phyloP scores from a whole-genome alignment of 2,797 vertebrate genomes.

The Esox lucius region DNA sequence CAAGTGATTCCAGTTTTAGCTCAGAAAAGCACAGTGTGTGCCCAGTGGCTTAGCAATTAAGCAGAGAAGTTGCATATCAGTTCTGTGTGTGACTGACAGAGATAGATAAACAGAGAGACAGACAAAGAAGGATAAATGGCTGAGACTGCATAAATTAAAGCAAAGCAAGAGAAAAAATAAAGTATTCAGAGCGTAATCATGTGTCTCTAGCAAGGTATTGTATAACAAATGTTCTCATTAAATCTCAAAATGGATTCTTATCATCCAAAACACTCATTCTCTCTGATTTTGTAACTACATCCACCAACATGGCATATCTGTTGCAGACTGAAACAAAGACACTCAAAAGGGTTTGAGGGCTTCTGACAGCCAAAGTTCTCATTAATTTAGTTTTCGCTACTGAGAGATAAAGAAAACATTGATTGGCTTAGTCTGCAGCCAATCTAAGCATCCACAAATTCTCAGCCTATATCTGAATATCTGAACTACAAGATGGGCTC shows the following conservation, averaged over 20 bases:
- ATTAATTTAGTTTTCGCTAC: not conserved
- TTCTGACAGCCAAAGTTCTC: not conserved
- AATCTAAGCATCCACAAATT: too few relatives aligned
- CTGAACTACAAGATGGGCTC: too few relatives aligned
- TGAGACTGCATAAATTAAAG: not conserved
- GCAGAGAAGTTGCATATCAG: not conserved
- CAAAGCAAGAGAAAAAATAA: not conserved
- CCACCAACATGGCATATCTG: too few relatives aligned
- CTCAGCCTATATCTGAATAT: too few relatives aligned
- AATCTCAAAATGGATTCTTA: too few relatives aligned
- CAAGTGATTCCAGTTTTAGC: constrained; percentile 4
- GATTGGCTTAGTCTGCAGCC: too few relatives aligned
- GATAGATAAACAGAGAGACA: not conserved
- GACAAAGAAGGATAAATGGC: not conserved
- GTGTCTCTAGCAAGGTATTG: not conserved
- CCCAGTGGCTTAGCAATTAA: not conserved
- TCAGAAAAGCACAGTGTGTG: not conserved
- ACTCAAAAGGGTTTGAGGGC: not conserved
- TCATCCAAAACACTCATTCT: too few relatives aligned
- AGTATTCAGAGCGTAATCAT: not conserved
- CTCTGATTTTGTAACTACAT: too few relatives aligned
- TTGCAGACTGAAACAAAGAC: not conserved
- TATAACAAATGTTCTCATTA: too few relatives aligned
- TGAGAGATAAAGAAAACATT: not conserved
- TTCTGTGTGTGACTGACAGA: not conserved